phyloP scores from a whole-genome alignment of 2,797 vertebrate genomes.

The Epinephelus coioides region DNA sequence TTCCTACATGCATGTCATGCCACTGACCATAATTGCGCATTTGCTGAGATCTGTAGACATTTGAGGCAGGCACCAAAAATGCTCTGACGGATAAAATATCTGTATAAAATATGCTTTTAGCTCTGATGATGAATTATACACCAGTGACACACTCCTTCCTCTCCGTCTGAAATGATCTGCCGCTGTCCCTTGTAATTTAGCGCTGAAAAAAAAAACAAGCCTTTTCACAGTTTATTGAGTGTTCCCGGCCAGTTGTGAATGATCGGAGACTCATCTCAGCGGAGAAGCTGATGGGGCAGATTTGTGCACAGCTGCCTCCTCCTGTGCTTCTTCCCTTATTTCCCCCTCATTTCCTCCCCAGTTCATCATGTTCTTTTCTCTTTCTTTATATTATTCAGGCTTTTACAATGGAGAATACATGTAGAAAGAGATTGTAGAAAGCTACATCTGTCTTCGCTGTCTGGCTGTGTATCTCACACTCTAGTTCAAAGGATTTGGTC shows the following conservation, averaged over 20 bases:
- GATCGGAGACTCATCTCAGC: slow-evolving; percentile 3
- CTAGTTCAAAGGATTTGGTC: slow-evolving; percentile 8
- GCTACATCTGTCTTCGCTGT: slow-evolving; percentile 20
- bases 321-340: not conserved
- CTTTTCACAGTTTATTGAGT: slow-evolving; percentile 19
- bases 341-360: not conserved
- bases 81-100: not conserved
- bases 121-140: slow-evolving; percentile 11
- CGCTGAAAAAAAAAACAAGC: slow-evolving; percentile 12
- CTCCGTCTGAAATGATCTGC: slow-evolving; percentile 11
- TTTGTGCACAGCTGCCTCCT: slow-evolving; percentile 26
- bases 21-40: not conserved
- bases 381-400: not conserved
- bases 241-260: slow-evolving; percentile 7
- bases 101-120: not conserved
- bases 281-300: slow-evolving; percentile 38
- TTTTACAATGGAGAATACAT: slow-evolving; percentile 14
- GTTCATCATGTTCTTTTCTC: not conserved
- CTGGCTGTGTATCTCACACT: slow-evolving; percentile 6
- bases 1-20: not conserved
- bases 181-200: slow-evolving; percentile 21
- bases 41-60: not conserved
- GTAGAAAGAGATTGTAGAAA: not conserved
- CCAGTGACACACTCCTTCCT: not conserved
- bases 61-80: not conserved